Percentiles rank a stretch among this genome's conserved stretches.
phyloP scores from a whole-genome alignment of 2,113 vertebrate genomes.

The Dromaius novaehollandiae region DNA sequence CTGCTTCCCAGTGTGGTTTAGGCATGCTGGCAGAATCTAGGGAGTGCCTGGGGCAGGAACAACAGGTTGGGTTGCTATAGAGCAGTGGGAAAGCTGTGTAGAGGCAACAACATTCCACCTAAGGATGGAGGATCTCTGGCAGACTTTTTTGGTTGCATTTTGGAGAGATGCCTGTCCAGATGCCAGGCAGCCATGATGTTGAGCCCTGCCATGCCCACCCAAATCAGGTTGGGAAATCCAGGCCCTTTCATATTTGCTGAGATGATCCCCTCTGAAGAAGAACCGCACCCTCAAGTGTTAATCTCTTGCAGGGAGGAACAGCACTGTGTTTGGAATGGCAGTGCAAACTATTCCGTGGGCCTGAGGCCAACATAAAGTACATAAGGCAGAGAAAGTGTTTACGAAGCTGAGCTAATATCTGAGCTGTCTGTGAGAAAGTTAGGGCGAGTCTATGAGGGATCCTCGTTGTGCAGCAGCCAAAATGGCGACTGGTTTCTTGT shows the following conservation, averaged over 20 bases:
- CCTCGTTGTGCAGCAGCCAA: background rate
- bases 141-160: background rate
- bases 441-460: background rate
- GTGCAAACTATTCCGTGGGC: background rate
- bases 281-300: conserved; percentile 44
- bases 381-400: background rate
- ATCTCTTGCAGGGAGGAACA: background rate
- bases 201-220: background rate
- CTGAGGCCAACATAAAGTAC: background rate
- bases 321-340: conserved; percentile 6
- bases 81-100: background rate
- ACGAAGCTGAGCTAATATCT: background rate
- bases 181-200: background rate
- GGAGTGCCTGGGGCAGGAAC: background rate
- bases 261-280: background rate
- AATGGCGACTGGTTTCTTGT: background rate
- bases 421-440: background rate
- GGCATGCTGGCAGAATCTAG: background rate
- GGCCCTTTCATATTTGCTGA: accelerated
- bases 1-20: background rate
- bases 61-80: conserved; percentile 15
- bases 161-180: accelerated
- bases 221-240: background rate
- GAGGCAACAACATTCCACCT: background rate
- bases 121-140: background rate